These are phyloP conservation scores for Cephus nigrinus DNA, from an alignment of 2,888 invertebrate species.

Conservation along the genomic window DNA sequence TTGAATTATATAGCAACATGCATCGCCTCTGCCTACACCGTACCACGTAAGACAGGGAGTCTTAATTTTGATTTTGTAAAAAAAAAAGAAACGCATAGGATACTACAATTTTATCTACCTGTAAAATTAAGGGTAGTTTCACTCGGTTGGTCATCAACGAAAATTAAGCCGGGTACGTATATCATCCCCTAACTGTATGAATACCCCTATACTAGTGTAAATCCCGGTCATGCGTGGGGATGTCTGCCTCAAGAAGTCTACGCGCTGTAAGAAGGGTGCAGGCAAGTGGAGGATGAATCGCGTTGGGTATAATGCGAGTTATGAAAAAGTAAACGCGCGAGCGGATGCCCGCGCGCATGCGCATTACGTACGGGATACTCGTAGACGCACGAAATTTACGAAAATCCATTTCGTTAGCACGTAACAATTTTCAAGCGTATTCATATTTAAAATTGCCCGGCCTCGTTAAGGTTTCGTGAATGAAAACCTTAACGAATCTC, in stretches of 20 bases:
- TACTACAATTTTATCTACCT: neutral
- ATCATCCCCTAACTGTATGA: neutral
- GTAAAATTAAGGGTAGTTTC: neutral
- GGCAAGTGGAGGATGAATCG: neutral
- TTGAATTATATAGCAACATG: constrained; percentile 55
- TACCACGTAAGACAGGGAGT: neutral
- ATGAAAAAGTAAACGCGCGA: neutral
- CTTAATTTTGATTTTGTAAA: neutral
- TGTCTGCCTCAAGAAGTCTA: neutral
- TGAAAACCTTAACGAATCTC: constrained; percentile 7
- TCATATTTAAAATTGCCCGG: constrained; percentile 1
- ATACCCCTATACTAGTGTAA: neutral
- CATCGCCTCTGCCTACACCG: neutral
- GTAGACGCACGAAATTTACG: neutral
- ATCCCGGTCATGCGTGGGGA: neutral
- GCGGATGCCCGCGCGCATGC: neutral
- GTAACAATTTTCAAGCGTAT: neutral
- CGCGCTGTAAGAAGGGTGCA: neutral
- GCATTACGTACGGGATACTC: neutral
- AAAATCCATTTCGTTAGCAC: neutral
- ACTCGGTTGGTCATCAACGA: neutral
- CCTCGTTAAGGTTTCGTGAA: neutral
- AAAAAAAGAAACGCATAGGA: neutral
- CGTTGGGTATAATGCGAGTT: neutral
- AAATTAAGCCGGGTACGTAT: neutral